phyloP scores from a whole-genome alignment of 2,797 vertebrate species.

The Ibycter americanus region DNA sequence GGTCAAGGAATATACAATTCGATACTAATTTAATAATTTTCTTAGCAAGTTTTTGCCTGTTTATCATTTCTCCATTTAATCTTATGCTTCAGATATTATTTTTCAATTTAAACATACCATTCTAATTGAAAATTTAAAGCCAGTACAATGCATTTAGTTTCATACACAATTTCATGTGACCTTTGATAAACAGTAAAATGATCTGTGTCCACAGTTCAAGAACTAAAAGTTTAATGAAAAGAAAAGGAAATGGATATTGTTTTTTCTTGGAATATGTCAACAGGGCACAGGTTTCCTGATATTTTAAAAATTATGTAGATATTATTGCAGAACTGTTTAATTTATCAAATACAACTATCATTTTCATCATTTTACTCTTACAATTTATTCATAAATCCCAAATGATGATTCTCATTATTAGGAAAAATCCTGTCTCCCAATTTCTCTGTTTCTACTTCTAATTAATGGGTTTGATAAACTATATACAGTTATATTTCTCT shows the following conservation, averaged over 20 bases:
- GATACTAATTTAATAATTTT: background rate
- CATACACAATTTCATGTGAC: slow-evolving; percentile 21
- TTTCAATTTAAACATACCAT: slow-evolving; percentile 39
- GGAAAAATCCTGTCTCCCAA: background rate
- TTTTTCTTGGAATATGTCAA: slow-evolving; percentile 67
- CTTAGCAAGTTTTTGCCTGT: background rate
- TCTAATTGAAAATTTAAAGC: slow-evolving; percentile 26
- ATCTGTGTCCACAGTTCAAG: slow-evolving; percentile 46
- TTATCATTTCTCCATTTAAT: slow-evolving; percentile 23
- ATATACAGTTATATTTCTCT: background rate
- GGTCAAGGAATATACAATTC: background rate
- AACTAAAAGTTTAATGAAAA: slow-evolving; percentile 76
- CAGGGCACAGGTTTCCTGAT: slow-evolving; percentile 38
- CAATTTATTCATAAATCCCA: background rate
- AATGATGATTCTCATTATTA: background rate
- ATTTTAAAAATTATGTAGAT: slow-evolving; percentile 44
- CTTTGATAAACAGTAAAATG: slow-evolving; percentile 72
- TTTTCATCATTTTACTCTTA: slow-evolving; percentile 35
- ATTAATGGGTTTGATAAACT: background rate
- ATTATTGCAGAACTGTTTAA: slow-evolving; percentile 58
- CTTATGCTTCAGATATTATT: slow-evolving; percentile 10
- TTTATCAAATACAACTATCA: slow-evolving; percentile 46
- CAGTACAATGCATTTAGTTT: background rate
- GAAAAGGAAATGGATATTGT: slow-evolving; percentile 61
- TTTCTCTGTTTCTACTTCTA: background rate